Conservation (phyloP, 2,888 invertebrate genomes). For the Lissonota sp. region DNA sequence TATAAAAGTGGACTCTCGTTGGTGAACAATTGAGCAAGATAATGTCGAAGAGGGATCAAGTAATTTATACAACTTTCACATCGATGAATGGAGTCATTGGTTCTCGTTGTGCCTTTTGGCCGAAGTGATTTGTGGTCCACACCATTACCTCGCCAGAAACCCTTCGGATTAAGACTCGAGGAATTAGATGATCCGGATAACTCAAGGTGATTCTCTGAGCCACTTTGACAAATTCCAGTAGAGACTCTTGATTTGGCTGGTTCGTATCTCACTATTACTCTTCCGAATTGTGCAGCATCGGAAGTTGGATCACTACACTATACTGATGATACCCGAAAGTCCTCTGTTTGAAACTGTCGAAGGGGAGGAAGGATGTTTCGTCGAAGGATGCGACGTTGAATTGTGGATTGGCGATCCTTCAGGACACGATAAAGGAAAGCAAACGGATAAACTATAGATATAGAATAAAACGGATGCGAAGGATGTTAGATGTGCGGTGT, state of each 20-base stretch:
- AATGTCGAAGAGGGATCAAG: conserved; percentile 18
- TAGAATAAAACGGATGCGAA: conserved; percentile 19
- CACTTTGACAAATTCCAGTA: conserved; percentile 54
- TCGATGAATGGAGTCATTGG: conserved; percentile 30
- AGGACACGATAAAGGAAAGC: neutral
- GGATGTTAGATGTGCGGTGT: neutral
- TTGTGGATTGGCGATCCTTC: conserved; percentile 31
- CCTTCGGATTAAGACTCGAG: conserved; percentile 1
- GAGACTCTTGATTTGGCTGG: conserved; percentile 4
- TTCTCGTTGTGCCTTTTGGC: neutral
- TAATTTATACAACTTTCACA: conserved; percentile 28
- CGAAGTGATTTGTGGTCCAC: neutral
- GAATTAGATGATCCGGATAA: conserved; percentile 53
- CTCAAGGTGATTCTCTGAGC: conserved; percentile 36
- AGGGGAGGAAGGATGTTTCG: neutral
- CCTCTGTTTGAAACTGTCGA: neutral
- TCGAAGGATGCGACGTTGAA: conserved; percentile 27
- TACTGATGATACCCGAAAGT: neutral
- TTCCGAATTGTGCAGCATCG: conserved; percentile 38
- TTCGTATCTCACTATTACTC: conserved; percentile 39
- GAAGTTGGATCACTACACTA: conserved; percentile 15
- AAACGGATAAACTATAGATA: conserved; percentile 5
- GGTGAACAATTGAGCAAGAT: conserved; percentile 36
- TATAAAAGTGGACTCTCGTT: conserved; percentile 1
- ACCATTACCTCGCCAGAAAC: too few relatives aligned